A percentile compares a stretch with the other conserved stretches of the same genome.
Evolutionary conservation across 2,113 vertebrate genomes (phyloP).

Genomic region (Camarhynchus parvulus): DNA sequence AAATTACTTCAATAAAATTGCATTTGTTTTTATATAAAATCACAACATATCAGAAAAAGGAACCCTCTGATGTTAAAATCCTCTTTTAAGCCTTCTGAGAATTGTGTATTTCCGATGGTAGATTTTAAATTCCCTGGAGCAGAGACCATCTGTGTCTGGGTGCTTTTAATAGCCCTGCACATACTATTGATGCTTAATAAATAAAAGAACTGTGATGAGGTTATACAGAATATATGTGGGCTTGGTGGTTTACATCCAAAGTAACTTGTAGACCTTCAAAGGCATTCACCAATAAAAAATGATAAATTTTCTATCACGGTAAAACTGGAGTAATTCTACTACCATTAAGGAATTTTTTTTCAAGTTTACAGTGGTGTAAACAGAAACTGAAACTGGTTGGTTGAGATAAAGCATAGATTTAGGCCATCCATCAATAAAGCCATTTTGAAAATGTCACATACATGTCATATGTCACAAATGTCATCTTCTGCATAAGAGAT

Average conservation of each 20-base stretch:
- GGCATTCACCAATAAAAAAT: background rate
- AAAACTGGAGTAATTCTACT: background rate
- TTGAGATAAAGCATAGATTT: background rate
- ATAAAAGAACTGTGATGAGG: background rate
- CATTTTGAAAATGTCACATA: background rate
- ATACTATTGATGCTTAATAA: conserved; percentile 4
- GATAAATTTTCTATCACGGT: background rate
- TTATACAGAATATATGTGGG: background rate
- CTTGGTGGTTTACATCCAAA: background rate
- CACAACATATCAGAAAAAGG: background rate
- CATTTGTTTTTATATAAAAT: background rate
- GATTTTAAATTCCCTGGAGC: background rate
- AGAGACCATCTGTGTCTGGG: background rate
- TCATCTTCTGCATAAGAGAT: background rate
- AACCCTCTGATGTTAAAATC: background rate
- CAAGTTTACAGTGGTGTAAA: background rate
- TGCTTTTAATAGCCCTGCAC: background rate
- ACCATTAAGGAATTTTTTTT: background rate
- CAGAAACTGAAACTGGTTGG: background rate
- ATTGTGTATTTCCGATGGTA: background rate
- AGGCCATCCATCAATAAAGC: background rate
- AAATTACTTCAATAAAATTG: background rate
- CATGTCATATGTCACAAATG: background rate
- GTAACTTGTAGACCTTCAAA: background rate
- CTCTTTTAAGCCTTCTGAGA: background rate